These are phyloP conservation scores for Tipula helvola DNA, from an alignment of 2,888 invertebrate species.

Conservation along the genomic window DNA sequence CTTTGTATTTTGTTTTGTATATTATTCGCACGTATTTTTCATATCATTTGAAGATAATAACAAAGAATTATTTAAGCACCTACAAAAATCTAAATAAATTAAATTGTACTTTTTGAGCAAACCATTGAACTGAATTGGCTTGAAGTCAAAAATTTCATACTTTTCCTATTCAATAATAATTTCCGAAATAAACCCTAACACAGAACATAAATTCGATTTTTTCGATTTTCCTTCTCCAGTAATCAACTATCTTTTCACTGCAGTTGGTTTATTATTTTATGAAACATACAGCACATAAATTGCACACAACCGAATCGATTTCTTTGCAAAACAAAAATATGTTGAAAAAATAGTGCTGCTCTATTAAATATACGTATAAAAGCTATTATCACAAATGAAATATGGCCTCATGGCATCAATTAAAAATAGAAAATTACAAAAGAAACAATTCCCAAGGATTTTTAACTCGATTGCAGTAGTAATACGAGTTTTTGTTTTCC, in stretches of 20 bases:
- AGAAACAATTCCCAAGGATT: not conserved
- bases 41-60: not conserved
- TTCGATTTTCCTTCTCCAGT: not conserved
- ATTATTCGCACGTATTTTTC: too few species aligned
- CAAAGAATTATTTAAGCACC: too few species aligned
- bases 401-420: not conserved
- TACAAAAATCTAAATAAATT: too few species aligned
- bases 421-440: not conserved
- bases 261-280: not conserved
- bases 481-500: not conserved
- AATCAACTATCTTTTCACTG: not conserved
- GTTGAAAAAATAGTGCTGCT: not conserved
- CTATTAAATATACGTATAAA: not conserved
- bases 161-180: not conserved
- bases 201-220: not conserved
- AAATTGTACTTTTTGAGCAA: too few species aligned
- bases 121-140: too few species aligned
- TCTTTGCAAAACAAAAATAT: not conserved
- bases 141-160: too few species aligned
- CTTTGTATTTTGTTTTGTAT: too few species aligned
- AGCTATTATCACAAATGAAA: not conserved
- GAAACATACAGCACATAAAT: not conserved
- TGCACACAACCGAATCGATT: not conserved
- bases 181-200: not conserved
- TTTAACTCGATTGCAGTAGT: not conserved